Evolutionary conservation across 2,888 invertebrate species (phyloP).

Genomic region (Cyaniris semiargus): DNA sequence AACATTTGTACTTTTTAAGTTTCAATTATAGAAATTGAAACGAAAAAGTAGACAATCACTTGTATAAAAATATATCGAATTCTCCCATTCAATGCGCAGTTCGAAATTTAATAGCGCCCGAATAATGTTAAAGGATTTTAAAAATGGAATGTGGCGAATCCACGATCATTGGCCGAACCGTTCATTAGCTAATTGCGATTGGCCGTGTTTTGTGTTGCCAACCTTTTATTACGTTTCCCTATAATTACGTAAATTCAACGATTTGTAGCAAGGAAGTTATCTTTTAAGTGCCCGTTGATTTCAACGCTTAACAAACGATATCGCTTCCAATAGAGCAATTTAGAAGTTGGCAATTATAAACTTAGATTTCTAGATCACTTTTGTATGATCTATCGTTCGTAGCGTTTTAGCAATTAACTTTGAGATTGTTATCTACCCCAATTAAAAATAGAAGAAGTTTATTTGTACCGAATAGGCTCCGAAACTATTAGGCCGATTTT

Average conservation of each 20-base stretch:
- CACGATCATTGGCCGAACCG: slow-evolving; percentile 36
- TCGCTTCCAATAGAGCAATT: background rate
- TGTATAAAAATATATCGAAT: background rate
- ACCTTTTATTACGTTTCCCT: slow-evolving; percentile 28
- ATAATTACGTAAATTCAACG: slow-evolving; percentile 1
- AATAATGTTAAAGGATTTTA: slow-evolving; percentile 14
- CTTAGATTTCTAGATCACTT: background rate
- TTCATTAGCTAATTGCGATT: slow-evolving; percentile 59
- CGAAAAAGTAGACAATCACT: background rate
- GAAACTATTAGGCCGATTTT: too few species aligned
- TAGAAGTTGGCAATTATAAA: background rate
- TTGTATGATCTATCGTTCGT: background rate
- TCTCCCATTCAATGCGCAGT: background rate
- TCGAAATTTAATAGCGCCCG: background rate
- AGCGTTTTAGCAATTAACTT: too few species aligned
- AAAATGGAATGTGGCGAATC: slow-evolving; percentile 32
- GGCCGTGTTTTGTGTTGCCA: slow-evolving; percentile 44
- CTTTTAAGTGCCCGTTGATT: slow-evolving; percentile 10
- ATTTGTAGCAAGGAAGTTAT: slow-evolving; percentile 13
- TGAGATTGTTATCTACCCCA: too few species aligned
- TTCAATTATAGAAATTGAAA: background rate
- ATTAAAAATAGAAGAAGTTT: too few species aligned
- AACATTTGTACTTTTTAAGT: background rate
- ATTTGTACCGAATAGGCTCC: too few species aligned
- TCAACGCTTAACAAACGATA: slow-evolving; percentile 5